These are phyloP conservation scores for Panurus biarmicus DNA, from an alignment of 2,113 vertebrate species.

Conservation along the genomic window DNA sequence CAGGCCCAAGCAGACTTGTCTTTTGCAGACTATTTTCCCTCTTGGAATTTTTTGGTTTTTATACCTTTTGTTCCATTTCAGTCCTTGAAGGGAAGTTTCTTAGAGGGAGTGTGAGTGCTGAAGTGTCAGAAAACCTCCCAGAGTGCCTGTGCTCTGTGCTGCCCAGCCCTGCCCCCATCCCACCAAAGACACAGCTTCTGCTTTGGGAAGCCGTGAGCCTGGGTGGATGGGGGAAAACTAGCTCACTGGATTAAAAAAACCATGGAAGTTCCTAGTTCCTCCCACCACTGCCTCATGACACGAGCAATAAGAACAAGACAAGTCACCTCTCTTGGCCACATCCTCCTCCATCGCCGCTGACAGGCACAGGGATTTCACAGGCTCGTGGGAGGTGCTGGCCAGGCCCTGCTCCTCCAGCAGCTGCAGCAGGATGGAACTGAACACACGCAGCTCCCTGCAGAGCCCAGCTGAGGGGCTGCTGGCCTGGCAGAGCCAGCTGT, in stretches of 20 bases:
- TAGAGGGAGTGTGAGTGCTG: neutral
- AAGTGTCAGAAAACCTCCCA: neutral
- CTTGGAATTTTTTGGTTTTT: neutral
- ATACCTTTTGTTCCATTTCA: neutral
- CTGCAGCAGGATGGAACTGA: conserved; percentile 76
- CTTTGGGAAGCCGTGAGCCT: neutral
- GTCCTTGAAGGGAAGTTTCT: neutral
- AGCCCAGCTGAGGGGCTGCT: neutral
- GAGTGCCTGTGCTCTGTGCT: neutral
- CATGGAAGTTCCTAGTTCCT: neutral
- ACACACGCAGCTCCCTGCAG: conserved; percentile 45
- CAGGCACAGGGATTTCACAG: conserved; percentile 57
- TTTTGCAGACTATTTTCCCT: neutral
- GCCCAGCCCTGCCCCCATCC: neutral
- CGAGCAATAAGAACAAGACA: neutral
- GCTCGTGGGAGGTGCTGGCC: neutral
- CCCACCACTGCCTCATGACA: neutral
- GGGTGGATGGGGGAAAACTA: neutral
- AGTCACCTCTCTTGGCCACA: conserved; percentile 36
- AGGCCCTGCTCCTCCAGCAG: conserved; percentile 67
- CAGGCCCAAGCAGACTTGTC: neutral
- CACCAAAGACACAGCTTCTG: neutral
- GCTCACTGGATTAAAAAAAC: neutral
- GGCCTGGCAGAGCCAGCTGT: conserved; percentile 56
- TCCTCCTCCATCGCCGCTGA: neutral